A percentile compares a stretch with the other conserved stretches of the same genome.
These are phyloP conservation scores for Agrypnia vestita DNA, from an alignment of 1,140 invertebrate species.

Conservation along the genomic window DNA sequence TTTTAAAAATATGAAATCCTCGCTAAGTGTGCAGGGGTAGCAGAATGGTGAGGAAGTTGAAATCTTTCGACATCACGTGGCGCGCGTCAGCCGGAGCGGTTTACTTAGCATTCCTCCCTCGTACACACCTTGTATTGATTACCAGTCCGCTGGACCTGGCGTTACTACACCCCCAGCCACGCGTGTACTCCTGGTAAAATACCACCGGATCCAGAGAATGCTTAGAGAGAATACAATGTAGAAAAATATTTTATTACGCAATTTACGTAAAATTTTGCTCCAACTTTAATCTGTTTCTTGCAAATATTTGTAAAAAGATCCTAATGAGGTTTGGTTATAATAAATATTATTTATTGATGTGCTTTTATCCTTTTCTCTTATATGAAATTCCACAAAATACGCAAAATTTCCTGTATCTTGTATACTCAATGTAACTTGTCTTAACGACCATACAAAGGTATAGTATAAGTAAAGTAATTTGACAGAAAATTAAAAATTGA, in stretches of 20 bases:
- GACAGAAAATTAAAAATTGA: no score
- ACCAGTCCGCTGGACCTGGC: conserved; percentile 49
- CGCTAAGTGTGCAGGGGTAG: conserved; percentile 28
- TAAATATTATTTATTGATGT: no score
- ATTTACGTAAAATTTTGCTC: not conserved
- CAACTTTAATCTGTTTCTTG: not conserved
- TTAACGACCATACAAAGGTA: no score
- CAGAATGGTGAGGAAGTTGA: conserved; percentile 42
- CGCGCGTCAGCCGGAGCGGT: conserved; percentile 38
- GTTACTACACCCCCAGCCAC: conserved; percentile 14
- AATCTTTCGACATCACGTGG: conserved; percentile 52
- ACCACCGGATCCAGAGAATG: not conserved
- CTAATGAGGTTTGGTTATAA: no score
- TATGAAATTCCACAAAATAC: no score
- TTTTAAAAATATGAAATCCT: not conserved
- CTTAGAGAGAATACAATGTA: not conserved
- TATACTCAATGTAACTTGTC: no score
- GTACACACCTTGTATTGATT: conserved; percentile 62
- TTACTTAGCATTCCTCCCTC: conserved; percentile 55
- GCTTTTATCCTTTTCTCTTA: no score
- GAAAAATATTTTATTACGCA: not conserved
- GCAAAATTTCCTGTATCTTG: no score
- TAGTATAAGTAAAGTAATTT: no score
- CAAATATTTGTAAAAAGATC: no score
- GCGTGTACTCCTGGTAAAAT: conserved; percentile 46